Evolutionary conservation across 1,140 invertebrate genomes (phyloP).

Genomic region (Lasioglossum albipes): DNA sequence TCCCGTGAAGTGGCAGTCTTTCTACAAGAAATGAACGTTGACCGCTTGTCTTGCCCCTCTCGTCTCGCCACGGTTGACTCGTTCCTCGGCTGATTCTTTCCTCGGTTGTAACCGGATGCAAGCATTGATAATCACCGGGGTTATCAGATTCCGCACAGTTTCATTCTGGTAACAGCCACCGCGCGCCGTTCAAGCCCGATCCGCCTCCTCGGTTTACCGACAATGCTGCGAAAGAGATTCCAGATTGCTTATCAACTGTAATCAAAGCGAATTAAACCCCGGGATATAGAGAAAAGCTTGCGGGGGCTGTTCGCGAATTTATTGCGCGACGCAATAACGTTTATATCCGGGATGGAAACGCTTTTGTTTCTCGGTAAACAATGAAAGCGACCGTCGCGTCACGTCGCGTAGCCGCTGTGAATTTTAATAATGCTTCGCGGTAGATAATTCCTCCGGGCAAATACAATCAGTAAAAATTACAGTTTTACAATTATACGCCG

Average conservation of each 20-base stretch:
- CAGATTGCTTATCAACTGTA: conserved; percentile 15
- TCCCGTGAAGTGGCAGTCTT: no score
- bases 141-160: background rate
- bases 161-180: background rate
- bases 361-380: background rate
- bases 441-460: background rate
- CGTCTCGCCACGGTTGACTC: no score
- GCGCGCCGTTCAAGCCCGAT: no score
- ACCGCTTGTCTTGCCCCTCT: no score
- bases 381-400: background rate
- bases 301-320: conserved; percentile 5
- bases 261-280: background rate
- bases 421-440: conserved; percentile 3
- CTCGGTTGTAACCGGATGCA: background rate
- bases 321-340: conserved; percentile 22
- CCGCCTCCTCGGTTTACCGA: background rate
- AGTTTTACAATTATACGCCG: background rate
- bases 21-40: no score
- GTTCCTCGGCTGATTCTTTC: background rate
- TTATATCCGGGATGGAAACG: background rate
- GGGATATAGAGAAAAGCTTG: background rate
- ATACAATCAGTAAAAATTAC: background rate
- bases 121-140: background rate
- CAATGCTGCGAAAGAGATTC: conserved; percentile 20
- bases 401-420: background rate